phyloP scores from a whole-genome alignment of 2,797 vertebrate species.

The Pipistrellus pygmaeus region DNA sequence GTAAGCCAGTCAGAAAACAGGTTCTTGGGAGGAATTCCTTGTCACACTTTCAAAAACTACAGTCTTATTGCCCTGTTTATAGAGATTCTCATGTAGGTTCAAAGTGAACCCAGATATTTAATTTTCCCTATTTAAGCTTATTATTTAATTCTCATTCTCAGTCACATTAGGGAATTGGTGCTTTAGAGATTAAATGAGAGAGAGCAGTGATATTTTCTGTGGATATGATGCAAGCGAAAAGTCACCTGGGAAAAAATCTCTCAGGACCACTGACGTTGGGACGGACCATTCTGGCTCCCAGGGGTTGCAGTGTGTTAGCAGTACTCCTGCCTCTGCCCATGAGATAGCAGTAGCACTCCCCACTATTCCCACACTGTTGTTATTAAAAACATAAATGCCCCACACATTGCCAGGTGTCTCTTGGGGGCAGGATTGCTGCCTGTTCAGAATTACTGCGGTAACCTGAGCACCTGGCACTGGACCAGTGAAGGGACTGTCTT shows the following conservation, averaged over 20 bases:
- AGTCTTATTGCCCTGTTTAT: not conserved
- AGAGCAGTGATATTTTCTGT: not conserved
- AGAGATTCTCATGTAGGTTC: not conserved
- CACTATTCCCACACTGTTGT: too few relatives aligned
- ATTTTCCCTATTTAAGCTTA: not conserved
- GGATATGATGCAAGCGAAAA: not conserved
- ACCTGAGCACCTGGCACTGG: not conserved
- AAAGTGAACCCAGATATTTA: not conserved
- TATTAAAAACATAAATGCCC: not conserved
- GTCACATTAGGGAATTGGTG: not conserved
- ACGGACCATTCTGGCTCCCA: not conserved
- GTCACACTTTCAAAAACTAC: not conserved
- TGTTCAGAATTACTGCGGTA: not conserved
- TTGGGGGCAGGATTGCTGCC: not conserved
- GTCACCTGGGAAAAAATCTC: not conserved
- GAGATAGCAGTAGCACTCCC: not conserved
- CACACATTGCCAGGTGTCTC: not conserved
- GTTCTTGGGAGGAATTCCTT: not conserved
- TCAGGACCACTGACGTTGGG: not conserved
- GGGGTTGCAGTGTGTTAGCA: not conserved
- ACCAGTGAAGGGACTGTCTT: not conserved
- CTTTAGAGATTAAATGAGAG: not conserved
- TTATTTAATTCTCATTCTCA: constrained; percentile 31
- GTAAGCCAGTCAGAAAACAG: not conserved
- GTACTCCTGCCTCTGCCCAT: not conserved